Conservation (phyloP, 2,113 vertebrate genomes). For the Perca schrenkii region DNA sequence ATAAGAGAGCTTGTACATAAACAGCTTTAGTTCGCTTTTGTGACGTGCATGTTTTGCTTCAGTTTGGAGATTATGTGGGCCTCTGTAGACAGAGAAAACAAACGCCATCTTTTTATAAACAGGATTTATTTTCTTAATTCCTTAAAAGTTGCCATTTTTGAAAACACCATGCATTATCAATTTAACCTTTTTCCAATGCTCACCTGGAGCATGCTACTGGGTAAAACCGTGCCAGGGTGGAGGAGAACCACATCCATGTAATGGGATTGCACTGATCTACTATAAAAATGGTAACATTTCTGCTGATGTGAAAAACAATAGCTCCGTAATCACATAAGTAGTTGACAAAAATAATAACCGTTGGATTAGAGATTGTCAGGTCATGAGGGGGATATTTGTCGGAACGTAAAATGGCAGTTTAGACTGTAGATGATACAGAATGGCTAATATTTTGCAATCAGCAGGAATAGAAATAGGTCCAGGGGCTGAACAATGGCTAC, state of each 20-base stretch:
- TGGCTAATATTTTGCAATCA: background rate
- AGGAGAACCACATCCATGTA: constrained; percentile 51
- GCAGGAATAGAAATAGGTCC: background rate
- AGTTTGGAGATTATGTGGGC: constrained; percentile 50
- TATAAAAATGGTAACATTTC: constrained; percentile 54
- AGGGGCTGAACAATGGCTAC: background rate
- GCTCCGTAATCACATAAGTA: constrained; percentile 58
- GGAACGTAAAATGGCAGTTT: constrained; percentile 1
- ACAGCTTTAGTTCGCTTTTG: constrained; percentile 18
- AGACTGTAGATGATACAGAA: background rate
- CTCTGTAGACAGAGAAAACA: constrained; percentile 28
- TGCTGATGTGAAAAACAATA: constrained; percentile 45
- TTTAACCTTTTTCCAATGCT: constrained; percentile 42
- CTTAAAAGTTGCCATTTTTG: constrained; percentile 66
- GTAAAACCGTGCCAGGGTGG: constrained; percentile 34
- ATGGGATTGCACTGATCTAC: constrained; percentile 71
- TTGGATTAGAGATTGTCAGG: constrained; percentile 27
- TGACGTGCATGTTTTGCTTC: constrained; percentile 20
- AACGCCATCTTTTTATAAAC: constrained; percentile 35
- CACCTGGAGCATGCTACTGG: constrained; percentile 47
- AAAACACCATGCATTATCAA: constrained; percentile 49
- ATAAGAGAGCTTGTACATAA: background rate
- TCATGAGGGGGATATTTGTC: constrained; percentile 31
- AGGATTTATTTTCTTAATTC: constrained; percentile 47
- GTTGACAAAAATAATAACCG: constrained; percentile 55